Base-by-base conservation (phyloP, 2,888 invertebrate genomes). In the Leistus spinibarbis region DNA sequence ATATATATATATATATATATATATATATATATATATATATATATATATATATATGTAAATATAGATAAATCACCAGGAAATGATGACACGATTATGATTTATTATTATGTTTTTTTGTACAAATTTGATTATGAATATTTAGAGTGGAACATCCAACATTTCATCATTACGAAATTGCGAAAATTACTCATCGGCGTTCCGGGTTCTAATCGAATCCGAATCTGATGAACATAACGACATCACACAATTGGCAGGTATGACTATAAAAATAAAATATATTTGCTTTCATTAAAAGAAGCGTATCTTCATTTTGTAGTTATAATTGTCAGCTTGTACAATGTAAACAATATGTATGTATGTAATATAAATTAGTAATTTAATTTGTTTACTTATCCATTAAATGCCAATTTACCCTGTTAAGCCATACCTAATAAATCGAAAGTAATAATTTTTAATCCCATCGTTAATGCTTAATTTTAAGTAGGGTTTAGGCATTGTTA, bases 101-200 rank as follows among this genome's bases (percentile, higher is more conserved):
- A 60, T 60, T 22, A 60, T 60, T n/a, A 60, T 60, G 5, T 60
- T 57, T 9, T 27, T 27, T 66, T 66, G 17, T 60, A 64, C 63
- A 24, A 63, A 16, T 68, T 13, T 68, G 1, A 23, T 74, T 75
- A 63, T 75, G 7, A 40, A 2, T 75, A 73, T 73, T 63, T 64
- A 75, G 75, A 75, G 75, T 75, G 75, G 75, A 75, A 75, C 69
- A 64, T 69, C 68, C 16, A 63, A 62, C 54, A 27, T 75, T 54
- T 75, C 88, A 62, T 88, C 86, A 81, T 85, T 92, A 78, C 91
- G 90, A 81, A 87, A 88, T 76, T 89, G 89, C 81, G 90, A 89
- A 77, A 88, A 89, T 78, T 94, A 89, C 84, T 95, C 95, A 69
- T 88, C 90, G 77, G 89, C 91, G 66, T 95, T 93, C 84, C 90